Evolutionary conservation across 2,113 vertebrate species (phyloP), one percentile per base, ranked within the genome.

Genomic region (Azemiops feae): DNA sequence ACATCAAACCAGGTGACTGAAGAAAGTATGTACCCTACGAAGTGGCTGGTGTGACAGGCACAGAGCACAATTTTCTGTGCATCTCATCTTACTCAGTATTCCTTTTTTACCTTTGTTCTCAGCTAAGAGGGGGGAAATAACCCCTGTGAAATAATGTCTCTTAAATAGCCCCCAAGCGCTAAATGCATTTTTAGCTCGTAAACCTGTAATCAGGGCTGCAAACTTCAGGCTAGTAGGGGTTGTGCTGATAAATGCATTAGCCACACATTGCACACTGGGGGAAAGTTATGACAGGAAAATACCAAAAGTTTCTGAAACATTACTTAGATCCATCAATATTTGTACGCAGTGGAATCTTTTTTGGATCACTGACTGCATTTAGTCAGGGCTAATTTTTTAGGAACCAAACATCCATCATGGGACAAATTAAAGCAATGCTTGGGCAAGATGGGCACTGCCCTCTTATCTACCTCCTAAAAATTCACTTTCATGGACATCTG

Each of bases 171-270:
- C 94, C 94, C 0, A 0, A 95, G 94, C 2, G 3, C 88, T 96
- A 94, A 93, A 90, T 96, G 90, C 92, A 90, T 94, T 94, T 92
- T 89, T 92, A 90, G 93, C 94, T 92, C 93, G 89, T 91, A 95
- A 96, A 95, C 93, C 95, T 96, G 90, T 95, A 96, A 96, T 97
- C 95, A 96, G 89, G 94, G 92, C 95, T 94, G 95, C 47, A 86
- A 96, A 96, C 92, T 91, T 92, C 0, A 27, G 88, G 60, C 39
- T 87, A 91, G 86, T 30, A 89, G 94, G 91, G 97, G 91, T 64
- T 54, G 52, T 92, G 94, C 93, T 95, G 91, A 93, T 0, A 47
- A 91, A 69, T 93, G 18, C 95, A 92, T 96, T 96, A 96, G 94
- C 91, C 93, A 94, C 81, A 94, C 93, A 92, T 87, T 94, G 94